These are phyloP conservation scores for Drosophila ananassae DNA, from an alignment of 1,140 invertebrate species.

Conservation along the genomic window DNA sequence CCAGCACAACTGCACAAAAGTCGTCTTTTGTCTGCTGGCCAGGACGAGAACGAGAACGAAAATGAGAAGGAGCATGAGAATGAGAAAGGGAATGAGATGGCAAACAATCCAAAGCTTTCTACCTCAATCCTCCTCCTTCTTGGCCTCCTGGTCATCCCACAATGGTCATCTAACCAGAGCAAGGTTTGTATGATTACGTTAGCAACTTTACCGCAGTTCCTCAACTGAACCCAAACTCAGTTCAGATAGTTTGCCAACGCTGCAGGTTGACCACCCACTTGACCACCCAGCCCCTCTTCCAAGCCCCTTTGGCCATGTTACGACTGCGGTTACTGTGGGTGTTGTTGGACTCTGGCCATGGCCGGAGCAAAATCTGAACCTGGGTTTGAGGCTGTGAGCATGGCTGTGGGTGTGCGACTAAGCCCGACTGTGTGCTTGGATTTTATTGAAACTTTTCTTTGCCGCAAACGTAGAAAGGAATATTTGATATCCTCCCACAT, in stretches of 20 bases:
- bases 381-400: constrained; percentile 1
- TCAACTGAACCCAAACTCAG: constrained; percentile 76
- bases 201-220: constrained; percentile 79
- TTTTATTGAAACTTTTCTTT: constrained; percentile 81
- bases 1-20: constrained; percentile 68
- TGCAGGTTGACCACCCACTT: constrained; percentile 37
- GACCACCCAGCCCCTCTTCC: not conserved
- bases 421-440: constrained; percentile 65
- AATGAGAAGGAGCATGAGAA: not conserved
- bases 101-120: not conserved
- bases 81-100: constrained; percentile 2
- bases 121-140: not conserved
- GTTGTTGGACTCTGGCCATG: constrained; percentile 65
- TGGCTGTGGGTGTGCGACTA: constrained; percentile 29
- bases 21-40: constrained; percentile 70
- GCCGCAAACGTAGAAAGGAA: constrained; percentile 69
- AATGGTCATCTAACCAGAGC: constrained; percentile 60
- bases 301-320: constrained; percentile 38
- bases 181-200: constrained; percentile 80
- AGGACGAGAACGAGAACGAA: constrained; percentile 24
- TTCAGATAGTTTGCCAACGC: constrained; percentile 76
- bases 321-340: constrained; percentile 77
- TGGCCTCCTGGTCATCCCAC: constrained; percentile 9
- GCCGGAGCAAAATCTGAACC: constrained; percentile 19
- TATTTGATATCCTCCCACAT: constrained; percentile 60